phyloP scores from a whole-genome alignment of 2,888 invertebrate genomes.

The Pollenia amentaria region DNA sequence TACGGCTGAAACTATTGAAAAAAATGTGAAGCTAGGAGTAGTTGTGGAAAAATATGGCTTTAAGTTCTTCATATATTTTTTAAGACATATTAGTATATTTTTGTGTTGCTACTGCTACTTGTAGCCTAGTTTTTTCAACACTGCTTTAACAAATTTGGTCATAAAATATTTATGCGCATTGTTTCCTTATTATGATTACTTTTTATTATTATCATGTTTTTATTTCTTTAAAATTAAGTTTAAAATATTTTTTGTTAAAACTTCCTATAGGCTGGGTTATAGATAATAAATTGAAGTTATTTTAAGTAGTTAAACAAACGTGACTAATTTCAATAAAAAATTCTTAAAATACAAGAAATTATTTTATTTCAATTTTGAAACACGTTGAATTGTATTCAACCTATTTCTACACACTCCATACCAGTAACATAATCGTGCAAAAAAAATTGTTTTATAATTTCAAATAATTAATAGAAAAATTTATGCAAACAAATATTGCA shows the following conservation, averaged over 20 bases:
- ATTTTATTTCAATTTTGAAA: constrained; percentile 3
- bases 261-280: constrained; percentile 23
- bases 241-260: constrained; percentile 2
- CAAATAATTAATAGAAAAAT: background rate
- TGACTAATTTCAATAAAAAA: constrained; percentile 50
- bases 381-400: constrained; percentile 18
- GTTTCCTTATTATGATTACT: constrained; percentile 32
- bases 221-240: background rate
- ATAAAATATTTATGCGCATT: too few relatives aligned
- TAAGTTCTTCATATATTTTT: too few relatives aligned
- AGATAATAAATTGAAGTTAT: constrained; percentile 6
- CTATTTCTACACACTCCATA: background rate
- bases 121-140: too few relatives aligned
- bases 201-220: background rate
- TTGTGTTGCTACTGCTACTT: too few relatives aligned
- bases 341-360: background rate
- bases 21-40: too few relatives aligned
- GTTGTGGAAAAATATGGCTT: too few relatives aligned
- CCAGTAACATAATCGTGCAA: constrained; percentile 20
- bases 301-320: constrained; percentile 33
- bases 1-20: too few relatives aligned
- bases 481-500: background rate
- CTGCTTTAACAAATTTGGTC: too few relatives aligned
- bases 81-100: too few relatives aligned
- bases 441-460: background rate